These are phyloP conservation scores for Neocloeon triangulifer DNA, from an alignment of 1,140 invertebrate species.

Conservation along the genomic window DNA sequence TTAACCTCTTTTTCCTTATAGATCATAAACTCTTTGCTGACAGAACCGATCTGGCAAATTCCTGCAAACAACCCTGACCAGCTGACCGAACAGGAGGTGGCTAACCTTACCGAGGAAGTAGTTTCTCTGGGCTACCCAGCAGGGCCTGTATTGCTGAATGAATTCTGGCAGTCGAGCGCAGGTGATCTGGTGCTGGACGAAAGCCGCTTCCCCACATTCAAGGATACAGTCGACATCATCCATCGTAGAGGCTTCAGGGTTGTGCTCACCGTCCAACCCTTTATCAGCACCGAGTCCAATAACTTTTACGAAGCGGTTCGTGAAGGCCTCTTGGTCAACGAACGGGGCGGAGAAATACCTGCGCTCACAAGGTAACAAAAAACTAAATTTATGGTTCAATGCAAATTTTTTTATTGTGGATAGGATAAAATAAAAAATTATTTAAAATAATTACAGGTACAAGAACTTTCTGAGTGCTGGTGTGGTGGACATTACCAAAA, in stretches of 20 bases:
- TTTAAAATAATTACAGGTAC: no score
- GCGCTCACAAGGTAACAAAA: constrained; percentile 45
- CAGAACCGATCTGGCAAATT: constrained; percentile 67
- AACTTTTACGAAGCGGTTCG: constrained; percentile 57
- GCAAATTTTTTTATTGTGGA: no score
- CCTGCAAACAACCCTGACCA: constrained; percentile 30
- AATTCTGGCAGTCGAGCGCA: constrained; percentile 60
- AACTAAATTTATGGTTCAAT: no score
- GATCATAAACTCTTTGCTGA: constrained; percentile 46
- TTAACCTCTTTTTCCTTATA: no score
- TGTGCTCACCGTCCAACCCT: constrained; percentile 61
- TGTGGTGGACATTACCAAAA: constrained; percentile 65
- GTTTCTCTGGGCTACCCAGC: constrained; percentile 42
- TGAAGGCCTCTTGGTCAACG: constrained; percentile 41
- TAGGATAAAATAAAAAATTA: no score
- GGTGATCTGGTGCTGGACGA: constrained; percentile 55
- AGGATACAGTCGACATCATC: constrained; percentile 55
- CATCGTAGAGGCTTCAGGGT: constrained; percentile 65
- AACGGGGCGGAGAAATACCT: constrained; percentile 44
- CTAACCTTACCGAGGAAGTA: constrained; percentile 61
- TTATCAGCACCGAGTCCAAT: constrained; percentile 54
- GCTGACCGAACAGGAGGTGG: constrained; percentile 39
- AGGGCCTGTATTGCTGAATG: constrained; percentile 53
- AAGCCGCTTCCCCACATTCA: constrained; percentile 44
- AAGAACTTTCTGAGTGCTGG: constrained; percentile 52